Evolutionary conservation across 2,888 invertebrate species (phyloP), one percentile per base, ranked within the genome.

Genomic region (Philonicus albiceps): DNA sequence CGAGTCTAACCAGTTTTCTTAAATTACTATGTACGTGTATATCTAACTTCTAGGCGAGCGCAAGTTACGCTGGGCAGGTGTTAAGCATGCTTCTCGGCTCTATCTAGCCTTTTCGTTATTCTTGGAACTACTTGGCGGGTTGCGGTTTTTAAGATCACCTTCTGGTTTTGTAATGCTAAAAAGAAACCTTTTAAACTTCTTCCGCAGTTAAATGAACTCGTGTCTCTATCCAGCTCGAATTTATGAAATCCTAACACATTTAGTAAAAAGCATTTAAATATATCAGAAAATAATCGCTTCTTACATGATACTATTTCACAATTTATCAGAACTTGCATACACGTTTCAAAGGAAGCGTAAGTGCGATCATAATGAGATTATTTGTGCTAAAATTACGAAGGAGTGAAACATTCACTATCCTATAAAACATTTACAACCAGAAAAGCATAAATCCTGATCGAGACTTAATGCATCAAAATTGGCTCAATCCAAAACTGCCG

Each of bases 1-100:
- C 84, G 84, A 84, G 84, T 84, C 84, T 84, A 84, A 84, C 84
- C 84, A 84, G 84, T 84, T 84, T 84, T 73, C 72, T 84, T 40
- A 84, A 84, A 84, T 84, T 84, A 84, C 84, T 73, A 72, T 19
- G 73, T 73, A 73, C 64, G 73, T 72, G 43, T 84, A 84, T 84
- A 84, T 73, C 84, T 73, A 84, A 73, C 84, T 73, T 27, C 72
- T 81, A 73, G 37, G 3, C 73, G 64, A 84, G 73, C 72, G 84
- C 34, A 73, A 40, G 72, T 84, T 73, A 73, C 43, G 73, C 27
- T 49, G n/a, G 84, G 84, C 84, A 84, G 84, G 84, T 84, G 84
- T 84, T 84, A 73, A 73, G 30, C 30, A 40, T 73, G 19, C 30
- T 73, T 40, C 84, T 73, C 84, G 27, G 27, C 84, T 84, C 34